Base-by-base conservation (phyloP, 2,113 vertebrate species). In the Condylura cristata region DNA sequence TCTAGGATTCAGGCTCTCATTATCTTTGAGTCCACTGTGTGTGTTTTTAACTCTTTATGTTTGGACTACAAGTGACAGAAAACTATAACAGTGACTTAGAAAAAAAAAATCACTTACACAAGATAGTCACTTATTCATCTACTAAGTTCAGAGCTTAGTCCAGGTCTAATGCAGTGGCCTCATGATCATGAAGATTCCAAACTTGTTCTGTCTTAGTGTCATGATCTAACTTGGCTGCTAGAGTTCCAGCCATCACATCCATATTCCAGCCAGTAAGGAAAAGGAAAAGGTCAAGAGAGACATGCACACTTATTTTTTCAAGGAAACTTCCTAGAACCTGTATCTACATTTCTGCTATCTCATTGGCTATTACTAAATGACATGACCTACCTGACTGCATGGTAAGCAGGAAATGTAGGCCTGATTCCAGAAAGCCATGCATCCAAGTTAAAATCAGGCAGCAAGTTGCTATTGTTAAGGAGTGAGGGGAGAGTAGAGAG, bases 201-300 rank as follows among this genome's bases (percentile, higher is more conserved):
- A 24, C 8, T 86, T 11, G 17, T 30, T 44, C 81, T 86, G 0
- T 82, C 53, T 41, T 74, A 6, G 71, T 79, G n/a, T 85, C 56
- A 34, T 51, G 30, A 37, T 79, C 65, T 48, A 58, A 70, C 20
- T 53, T 87, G 65, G 71, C 75, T 87, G 51, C 82, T 13, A 44
- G 60, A 87, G 78, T 58, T 80, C 86, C 53, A 91, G 60, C 66
- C 71, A 48, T 96, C 86, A 26, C 46, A 88, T 58, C 71, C 22
- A 56, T 30, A 86, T 80, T 75, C 74, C 72, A 84, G 37, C 24
- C 24, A 60, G 26, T 16, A 85, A 48, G 53, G 58, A 53, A 41
- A 26, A 91, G 44, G 30, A 88, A 79, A 85, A 3, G 12, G 37
- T 85, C 37, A 91, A 75, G 16, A 46, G 37, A 34, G 48, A 61